Conservation (phyloP, 2,797 vertebrate species). For the Muraenolepis orangiensis region DNA sequence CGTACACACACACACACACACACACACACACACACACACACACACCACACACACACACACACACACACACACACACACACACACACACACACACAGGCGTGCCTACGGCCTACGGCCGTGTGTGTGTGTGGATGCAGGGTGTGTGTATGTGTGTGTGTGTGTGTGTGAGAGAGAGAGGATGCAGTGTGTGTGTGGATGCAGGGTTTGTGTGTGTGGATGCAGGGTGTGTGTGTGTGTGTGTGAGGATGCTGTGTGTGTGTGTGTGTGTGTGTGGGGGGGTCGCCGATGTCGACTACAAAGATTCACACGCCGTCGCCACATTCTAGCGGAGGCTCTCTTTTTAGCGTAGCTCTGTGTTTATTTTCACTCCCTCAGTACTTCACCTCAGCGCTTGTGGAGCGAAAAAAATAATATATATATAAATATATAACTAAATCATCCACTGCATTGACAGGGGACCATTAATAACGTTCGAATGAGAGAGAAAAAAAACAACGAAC, state of each 20-base stretch:
- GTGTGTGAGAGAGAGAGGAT: too few species aligned
- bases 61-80: conserved; percentile 1
- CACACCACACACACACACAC: neutral
- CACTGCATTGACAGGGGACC: neutral
- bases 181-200: too few species aligned
- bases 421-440: too few species aligned
- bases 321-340: neutral
- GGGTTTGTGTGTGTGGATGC: too few species aligned
- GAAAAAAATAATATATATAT: neutral
- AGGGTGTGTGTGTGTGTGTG: too few species aligned
- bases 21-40: conserved; percentile 1
- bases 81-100: neutral
- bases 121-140: too few species aligned
- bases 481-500: neutral
- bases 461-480: neutral
- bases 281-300: too few species aligned
- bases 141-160: too few species aligned
- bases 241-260: too few species aligned
- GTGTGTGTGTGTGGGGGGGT: too few species aligned
- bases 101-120: too few species aligned
- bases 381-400: neutral
- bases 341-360: neutral
- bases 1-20: conserved; percentile 3
- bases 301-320: neutral
- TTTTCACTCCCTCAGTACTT: neutral